Percentiles rank a stretch among this genome's conserved stretches.
These are phyloP conservation scores for Oedothorax gibbosus DNA, from an alignment of 1,140 invertebrate species.

Conservation along the genomic window DNA sequence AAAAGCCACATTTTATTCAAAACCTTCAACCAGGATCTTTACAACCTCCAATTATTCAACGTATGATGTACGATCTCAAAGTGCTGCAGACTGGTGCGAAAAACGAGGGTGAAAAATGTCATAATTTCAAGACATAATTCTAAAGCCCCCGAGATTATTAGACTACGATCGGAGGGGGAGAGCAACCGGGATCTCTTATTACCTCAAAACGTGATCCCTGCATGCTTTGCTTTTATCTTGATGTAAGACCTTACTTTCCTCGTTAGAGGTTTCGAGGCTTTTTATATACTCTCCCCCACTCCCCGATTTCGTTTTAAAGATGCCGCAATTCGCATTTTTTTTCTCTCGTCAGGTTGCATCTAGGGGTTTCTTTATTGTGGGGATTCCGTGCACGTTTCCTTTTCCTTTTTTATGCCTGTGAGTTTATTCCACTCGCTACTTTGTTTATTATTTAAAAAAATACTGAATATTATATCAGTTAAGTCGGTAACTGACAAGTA, in stretches of 20 bases:
- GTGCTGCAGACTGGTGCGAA: background rate
- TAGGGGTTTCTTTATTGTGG: too few relatives aligned
- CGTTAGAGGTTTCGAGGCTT: background rate
- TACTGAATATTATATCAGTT: too few relatives aligned
- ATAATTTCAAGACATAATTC: background rate
- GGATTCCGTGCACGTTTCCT: too few relatives aligned
- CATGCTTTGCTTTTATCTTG: background rate
- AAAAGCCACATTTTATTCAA: too few relatives aligned
- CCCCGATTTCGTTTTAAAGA: background rate
- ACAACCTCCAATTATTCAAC: background rate
- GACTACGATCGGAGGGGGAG: background rate
- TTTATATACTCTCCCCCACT: background rate
- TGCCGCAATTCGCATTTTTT: too few relatives aligned
- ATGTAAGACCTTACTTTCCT: slow-evolving; percentile 13
- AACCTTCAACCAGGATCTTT: too few relatives aligned
- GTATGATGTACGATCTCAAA: slow-evolving; percentile 2
- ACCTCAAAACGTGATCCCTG: background rate
- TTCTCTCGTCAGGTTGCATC: too few relatives aligned
- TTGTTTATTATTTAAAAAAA: too few relatives aligned
- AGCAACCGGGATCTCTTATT: background rate
- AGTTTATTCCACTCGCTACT: too few relatives aligned
- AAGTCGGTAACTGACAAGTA: too few relatives aligned
- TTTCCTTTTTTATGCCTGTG: too few relatives aligned
- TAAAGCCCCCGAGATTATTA: slow-evolving; percentile 6
- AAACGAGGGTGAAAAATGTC: slow-evolving; percentile 24